Base-by-base conservation (phyloP, 2,888 invertebrate genomes). In the Melanargia galathea region DNA sequence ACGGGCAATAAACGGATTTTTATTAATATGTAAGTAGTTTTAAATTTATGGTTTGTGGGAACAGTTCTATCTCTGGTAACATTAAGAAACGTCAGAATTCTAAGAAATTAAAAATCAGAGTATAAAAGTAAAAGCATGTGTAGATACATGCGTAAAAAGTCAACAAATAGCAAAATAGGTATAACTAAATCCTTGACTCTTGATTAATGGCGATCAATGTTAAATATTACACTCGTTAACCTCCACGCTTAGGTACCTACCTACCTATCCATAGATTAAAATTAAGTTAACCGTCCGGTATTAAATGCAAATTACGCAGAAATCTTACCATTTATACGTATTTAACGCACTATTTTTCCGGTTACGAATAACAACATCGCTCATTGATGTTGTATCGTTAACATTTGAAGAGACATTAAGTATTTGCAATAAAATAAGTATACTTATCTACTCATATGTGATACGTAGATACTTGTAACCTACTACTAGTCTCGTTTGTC, bases 161-260 rank as follows among this genome's bases (percentile, higher is more conserved):
- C 48, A 16, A 43, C 20, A 58, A 46, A 46, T 7, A 33, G 13
- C 26, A 18, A 26, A 57, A 57, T 24, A 48, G 8, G 7, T 30
- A 30, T 35, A 24, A 20, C 22, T 30, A 30, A 26, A 26, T 45
- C 16, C 30, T 61, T 35, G 54, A 54, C 10, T 60, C 7, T 11
- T 60, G 72, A 75, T 72, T 75, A 75, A 74, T 74, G 60, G 68
- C 64, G 57, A 64, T 58, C 68, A 68, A 16, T 24, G 16, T 20
- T 55, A 40, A 52, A 45, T 16, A n/a, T 18, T 26, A 62, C 71
- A 58, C 71, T 74, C 65, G 72, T 54, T 60, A 43, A 40, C 70
- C 69, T 64, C 75, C 66, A 76, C 74, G 68, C 64, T 60, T 35
- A 55, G 65, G n/a, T n/a, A n/a, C n/a, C n/a, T n/a, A n/a, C n/a